Conservation (phyloP, 2,797 vertebrate genomes). For the Falco rusticolus region DNA sequence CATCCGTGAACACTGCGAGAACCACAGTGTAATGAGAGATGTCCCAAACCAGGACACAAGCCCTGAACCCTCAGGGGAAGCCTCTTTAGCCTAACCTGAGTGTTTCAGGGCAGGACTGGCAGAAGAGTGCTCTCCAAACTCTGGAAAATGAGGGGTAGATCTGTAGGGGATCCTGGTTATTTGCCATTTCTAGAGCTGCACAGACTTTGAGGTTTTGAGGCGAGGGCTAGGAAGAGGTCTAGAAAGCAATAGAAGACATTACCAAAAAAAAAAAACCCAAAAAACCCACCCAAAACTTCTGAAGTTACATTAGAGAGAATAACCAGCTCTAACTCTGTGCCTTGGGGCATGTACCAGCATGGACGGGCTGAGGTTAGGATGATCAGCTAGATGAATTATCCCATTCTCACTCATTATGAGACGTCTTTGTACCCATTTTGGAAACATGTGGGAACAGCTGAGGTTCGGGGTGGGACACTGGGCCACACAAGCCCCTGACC, state of each 20-base stretch:
- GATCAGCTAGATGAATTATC: constrained; percentile 2
- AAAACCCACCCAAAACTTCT: neutral
- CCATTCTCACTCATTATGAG: neutral
- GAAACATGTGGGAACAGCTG: constrained; percentile 35
- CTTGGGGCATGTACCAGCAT: neutral
- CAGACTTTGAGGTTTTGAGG: neutral
- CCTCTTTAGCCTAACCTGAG: neutral
- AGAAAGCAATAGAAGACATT: neutral
- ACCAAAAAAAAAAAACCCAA: neutral
- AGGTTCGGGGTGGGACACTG: neutral
- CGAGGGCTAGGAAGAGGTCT: neutral
- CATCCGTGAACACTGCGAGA: neutral
- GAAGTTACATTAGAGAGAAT: neutral
- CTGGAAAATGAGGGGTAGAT: neutral
- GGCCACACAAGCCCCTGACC: constrained; percentile 7
- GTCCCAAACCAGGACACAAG: neutral
- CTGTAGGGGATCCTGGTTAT: neutral
- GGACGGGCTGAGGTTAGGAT: neutral
- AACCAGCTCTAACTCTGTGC: neutral
- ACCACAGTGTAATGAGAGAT: neutral
- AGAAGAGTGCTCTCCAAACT: neutral
- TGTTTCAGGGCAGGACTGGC: neutral
- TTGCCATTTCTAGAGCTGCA: neutral
- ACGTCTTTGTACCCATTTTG: constrained; percentile 39
- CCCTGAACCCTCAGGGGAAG: neutral